A percentile compares a stretch with the other conserved stretches of the same genome.
These are phyloP conservation scores for Drosophila bocki DNA, from an alignment of 1,140 invertebrate species.

Conservation along the genomic window DNA sequence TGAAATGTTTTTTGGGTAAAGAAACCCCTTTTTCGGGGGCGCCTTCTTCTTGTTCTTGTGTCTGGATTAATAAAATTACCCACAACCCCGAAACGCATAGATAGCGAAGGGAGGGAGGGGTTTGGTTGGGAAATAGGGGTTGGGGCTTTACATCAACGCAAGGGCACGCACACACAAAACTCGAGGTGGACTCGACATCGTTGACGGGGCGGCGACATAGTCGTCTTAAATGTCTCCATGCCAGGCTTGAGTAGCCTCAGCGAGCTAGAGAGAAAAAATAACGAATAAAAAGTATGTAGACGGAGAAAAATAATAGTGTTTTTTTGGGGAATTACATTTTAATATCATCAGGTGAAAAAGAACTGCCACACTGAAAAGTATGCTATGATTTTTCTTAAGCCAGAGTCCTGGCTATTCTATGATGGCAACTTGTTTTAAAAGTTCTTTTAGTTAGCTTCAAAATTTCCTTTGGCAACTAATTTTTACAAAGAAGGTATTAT, in stretches of 20 bases:
- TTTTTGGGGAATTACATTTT: too few relatives aligned
- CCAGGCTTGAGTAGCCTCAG: constrained; percentile 73
- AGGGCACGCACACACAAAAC: constrained; percentile 71
- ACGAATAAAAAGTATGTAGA: constrained; percentile 1
- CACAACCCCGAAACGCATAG: constrained; percentile 69
- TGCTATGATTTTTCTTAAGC: not conserved
- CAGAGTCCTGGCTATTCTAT: not conserved
- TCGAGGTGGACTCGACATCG: constrained; percentile 54
- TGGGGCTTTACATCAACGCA: constrained; percentile 68
- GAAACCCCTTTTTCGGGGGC: constrained; percentile 56
- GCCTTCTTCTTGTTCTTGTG: constrained; percentile 23
- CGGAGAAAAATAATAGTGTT: not conserved
- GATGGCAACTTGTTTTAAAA: not conserved
- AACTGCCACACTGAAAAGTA: rapidly evolving
- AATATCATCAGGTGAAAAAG: not conserved
- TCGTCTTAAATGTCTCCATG: constrained; percentile 61
- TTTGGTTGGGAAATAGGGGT: not conserved
- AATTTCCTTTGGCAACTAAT: too few relatives aligned
- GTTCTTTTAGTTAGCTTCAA: not conserved
- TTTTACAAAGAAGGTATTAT: not conserved
- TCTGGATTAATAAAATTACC: constrained; percentile 81
- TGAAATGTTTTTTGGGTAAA: constrained; percentile 25
- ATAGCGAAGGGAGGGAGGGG: constrained; percentile 31
- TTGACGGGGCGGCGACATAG: constrained; percentile 53
- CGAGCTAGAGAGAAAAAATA: constrained; percentile 19